Evolutionary conservation across 2,888 invertebrate species (phyloP), one percentile per base, ranked within the genome.

Genomic region (Caenorhabditis virilis): DNA sequence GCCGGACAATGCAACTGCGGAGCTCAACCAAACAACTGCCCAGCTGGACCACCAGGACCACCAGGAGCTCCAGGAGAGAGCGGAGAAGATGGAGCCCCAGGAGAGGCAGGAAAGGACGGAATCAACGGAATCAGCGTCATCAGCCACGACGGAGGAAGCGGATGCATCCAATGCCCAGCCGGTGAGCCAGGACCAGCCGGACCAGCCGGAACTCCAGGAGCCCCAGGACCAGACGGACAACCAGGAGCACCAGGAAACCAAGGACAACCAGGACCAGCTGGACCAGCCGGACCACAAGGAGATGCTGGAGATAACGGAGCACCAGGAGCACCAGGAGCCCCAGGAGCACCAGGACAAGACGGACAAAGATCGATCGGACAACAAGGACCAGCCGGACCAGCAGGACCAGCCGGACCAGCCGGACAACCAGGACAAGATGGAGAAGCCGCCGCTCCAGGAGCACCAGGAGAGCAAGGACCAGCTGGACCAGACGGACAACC

Each of bases 321-420:
- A 30, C 60, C 53, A 39, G 76, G 75, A 53, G 43, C 52, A 13
- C 51, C 61, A 27, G 77, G 77, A 57, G 51, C 57, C 68, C 89
- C 89, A 84, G 91, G 92, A 91, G 87, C 55, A 11, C 69, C 66
- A 52, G 78, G 75, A 60, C 53, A 65, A 42, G 67, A 65, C 49
- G 72, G 72, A 54, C 54, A 58, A 50, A 61, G 65, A 30, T 62
- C 66, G 51, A 36, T 22, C 18, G 74, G 74, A 55, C 41, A 41
- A n/a, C 52, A 58, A 57, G 75, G 72, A 60, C 58, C 54, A 1
- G 64, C 70, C 46, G 76, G 74, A 67, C 63, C 71, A 15, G 51
- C 68, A 49, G 72, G 69, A 59, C 55, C 60, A 46, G 50, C 67
- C 13, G 76, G 76, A 72, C 60, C 60, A 35, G 55, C 68, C 25